A percentile compares a stretch with the other conserved stretches of the same genome.
Conservation (phyloP, 2,113 vertebrate species). For the Grallaria varia region DNA sequence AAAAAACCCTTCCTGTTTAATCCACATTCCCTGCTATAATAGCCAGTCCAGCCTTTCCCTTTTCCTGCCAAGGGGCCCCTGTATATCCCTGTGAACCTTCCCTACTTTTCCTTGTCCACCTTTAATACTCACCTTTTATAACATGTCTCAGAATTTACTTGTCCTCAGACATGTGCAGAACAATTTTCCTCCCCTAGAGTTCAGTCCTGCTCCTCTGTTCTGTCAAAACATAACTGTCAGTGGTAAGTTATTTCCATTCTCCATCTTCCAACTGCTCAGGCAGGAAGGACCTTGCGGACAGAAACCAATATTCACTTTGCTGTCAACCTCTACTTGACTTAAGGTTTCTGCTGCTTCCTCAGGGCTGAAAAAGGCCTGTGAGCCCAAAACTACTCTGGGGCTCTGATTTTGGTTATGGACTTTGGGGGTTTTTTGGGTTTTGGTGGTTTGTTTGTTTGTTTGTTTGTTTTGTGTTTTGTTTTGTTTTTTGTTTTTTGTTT, state of each 20-base stretch:
- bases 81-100: not conserved
- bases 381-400: not conserved
- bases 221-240: not conserved
- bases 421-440: not conserved
- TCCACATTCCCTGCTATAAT: not conserved
- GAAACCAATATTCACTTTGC: not conserved
- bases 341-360: not conserved
- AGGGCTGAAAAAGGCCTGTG: not conserved
- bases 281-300: not conserved
- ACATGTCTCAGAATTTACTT: not conserved
- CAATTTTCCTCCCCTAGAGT: not conserved
- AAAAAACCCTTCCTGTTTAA: not conserved
- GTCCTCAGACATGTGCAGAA: not conserved
- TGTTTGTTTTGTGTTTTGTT: no score
- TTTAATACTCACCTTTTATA: not conserved
- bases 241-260: not conserved
- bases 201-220: not conserved
- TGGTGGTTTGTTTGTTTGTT: not conserved
- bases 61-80: not conserved
- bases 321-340: not conserved
- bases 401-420: accelerated
- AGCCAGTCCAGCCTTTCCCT: not conserved
- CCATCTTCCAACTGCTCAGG: not conserved
- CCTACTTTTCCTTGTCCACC: not conserved
- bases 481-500: not conserved